Conservation (phyloP, 2,113 vertebrate species). For the Aphyosemion australe region DNA sequence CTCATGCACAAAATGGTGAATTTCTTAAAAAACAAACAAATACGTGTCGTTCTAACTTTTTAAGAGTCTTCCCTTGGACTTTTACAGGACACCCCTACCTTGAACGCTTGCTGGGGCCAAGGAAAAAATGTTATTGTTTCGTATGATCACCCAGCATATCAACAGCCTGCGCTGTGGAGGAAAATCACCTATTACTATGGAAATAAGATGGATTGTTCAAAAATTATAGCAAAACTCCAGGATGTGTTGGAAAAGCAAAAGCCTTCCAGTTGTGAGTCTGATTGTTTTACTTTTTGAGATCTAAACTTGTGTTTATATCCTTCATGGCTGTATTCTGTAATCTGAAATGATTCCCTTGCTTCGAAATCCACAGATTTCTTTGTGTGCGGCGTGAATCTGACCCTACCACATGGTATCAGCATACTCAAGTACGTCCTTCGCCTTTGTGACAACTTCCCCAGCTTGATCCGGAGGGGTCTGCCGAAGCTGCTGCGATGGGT, state of each 20-base stretch:
- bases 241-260: constrained; percentile 11
- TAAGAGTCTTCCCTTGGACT: no score
- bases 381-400: constrained; percentile 66
- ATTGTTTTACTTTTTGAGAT: background rate
- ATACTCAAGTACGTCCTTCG: constrained; percentile 47
- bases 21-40: background rate
- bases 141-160: constrained; percentile 36
- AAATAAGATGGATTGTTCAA: constrained; percentile 36
- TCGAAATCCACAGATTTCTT: constrained; percentile 47
- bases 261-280: constrained; percentile 17
- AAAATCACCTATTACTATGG: constrained; percentile 53
- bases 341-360: background rate
- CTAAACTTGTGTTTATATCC: background rate
- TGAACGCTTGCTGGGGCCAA: constrained; percentile 52
- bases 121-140: constrained; percentile 55
- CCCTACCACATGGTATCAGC: constrained; percentile 28
- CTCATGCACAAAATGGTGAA: constrained; percentile 20
- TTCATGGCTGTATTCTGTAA: background rate
- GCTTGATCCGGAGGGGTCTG: constrained; percentile 25
- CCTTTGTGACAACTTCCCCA: constrained; percentile 18
- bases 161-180: constrained; percentile 34
- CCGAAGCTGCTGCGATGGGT: constrained; percentile 45
- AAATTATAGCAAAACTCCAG: constrained; percentile 21
- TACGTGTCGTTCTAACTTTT: no score
- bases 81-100: constrained; percentile 22